Percentiles rank a stretch among this genome's conserved stretches.
Conservation (phyloP, 23 tunicate genomes). For the Corella eumyota region DNA sequence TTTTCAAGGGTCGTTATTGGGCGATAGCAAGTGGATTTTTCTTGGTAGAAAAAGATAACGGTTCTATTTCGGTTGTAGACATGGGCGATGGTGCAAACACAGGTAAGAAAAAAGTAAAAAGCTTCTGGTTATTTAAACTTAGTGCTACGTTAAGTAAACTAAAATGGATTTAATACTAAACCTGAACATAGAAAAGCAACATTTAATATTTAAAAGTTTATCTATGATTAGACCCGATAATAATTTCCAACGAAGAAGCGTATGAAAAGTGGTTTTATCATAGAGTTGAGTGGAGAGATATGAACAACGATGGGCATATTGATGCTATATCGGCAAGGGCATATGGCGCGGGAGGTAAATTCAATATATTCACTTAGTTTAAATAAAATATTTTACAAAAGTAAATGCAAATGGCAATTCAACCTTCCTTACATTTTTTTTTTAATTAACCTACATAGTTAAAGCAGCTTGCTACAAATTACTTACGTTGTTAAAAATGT, state of each 20-base stretch:
- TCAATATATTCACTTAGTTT: background rate
- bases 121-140: too few species aligned
- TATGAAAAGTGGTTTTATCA: slow-evolving; percentile 61
- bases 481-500: background rate
- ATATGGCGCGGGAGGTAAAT: slow-evolving; percentile 53
- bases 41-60: slow-evolving; percentile 83
- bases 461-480: background rate
- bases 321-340: slow-evolving; percentile 71
- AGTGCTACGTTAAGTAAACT: background rate
- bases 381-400: background rate
- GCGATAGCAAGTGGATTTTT: slow-evolving; percentile 83
- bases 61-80: slow-evolving; percentile 72
- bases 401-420: too few species aligned
- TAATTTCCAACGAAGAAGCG: slow-evolving; percentile 16
- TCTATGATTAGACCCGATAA: slow-evolving; percentile 14
- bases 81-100: slow-evolving; percentile 54
- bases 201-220: too few species aligned
- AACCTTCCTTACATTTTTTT: too few species aligned
- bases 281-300: slow-evolving; percentile 59
- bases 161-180: background rate
- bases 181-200: too few species aligned
- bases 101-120: slow-evolving; percentile 7
- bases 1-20: slow-evolving; percentile 33
- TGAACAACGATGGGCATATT: slow-evolving; percentile 68
- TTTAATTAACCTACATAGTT: background rate